phyloP scores from a whole-genome alignment of 2,797 vertebrate genomes.

The Clarias platycephalus region DNA sequence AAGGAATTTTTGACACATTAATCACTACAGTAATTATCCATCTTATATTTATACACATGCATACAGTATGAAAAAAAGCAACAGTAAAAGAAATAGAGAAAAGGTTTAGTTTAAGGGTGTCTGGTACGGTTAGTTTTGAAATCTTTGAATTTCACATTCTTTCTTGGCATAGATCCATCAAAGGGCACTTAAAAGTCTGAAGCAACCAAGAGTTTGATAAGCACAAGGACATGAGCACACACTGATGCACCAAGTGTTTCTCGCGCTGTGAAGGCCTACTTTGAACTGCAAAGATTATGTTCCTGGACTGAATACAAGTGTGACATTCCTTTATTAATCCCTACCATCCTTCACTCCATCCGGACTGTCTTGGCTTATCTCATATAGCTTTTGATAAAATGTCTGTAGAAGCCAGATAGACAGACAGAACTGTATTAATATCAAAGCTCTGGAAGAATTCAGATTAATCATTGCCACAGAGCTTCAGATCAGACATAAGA shows the following conservation, averaged over 20 bases:
- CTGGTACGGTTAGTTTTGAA: background rate
- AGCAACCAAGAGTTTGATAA: background rate
- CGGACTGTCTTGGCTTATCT: background rate
- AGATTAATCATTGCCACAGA: constrained; percentile 21
- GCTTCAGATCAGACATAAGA: constrained; percentile 20
- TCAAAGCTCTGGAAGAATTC: constrained; percentile 15
- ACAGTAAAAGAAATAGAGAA: background rate
- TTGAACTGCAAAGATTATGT: constrained; percentile 15
- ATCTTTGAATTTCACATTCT: background rate
- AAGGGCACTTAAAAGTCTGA: background rate
- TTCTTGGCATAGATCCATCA: background rate
- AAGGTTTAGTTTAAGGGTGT: background rate
- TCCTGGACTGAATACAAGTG: constrained; percentile 9
- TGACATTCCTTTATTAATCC: constrained; percentile 29
- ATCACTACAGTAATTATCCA: no score
- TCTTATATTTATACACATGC: no score
- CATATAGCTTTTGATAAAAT: constrained; percentile 9
- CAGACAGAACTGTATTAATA: constrained; percentile 2
- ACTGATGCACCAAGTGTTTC: background rate
- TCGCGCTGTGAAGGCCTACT: background rate
- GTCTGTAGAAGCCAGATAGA: constrained; percentile 6
- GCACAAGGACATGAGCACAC: background rate
- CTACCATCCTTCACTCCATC: constrained; percentile 12
- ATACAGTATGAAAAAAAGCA: background rate
- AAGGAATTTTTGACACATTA: no score